Conservation (phyloP, 2,888 invertebrate species). For the Conomelus anceps region DNA sequence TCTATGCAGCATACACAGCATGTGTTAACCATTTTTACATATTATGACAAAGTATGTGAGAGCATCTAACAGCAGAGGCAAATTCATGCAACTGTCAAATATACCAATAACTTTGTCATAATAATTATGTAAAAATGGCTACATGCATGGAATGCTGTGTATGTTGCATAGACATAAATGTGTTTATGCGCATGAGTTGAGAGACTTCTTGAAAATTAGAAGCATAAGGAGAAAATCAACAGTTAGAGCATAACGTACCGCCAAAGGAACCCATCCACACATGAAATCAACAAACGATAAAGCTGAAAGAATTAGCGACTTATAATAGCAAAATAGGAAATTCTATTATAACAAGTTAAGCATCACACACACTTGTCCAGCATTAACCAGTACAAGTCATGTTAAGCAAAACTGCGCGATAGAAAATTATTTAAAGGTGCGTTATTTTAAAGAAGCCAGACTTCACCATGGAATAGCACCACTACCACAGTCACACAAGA, state of each 20-base stretch:
- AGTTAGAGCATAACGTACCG: not conserved
- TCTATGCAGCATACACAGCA: no score
- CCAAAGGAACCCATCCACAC: not conserved
- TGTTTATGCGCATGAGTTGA: no score
- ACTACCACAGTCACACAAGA: no score
- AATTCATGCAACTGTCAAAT: no score
- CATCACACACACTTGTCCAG: not conserved
- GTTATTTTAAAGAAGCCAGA: not conserved
- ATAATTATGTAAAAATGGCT: no score
- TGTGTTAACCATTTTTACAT: no score
- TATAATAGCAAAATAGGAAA: not conserved
- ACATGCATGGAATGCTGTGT: no score
- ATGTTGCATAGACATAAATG: no score
- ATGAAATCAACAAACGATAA: not conserved
- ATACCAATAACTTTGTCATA: no score
- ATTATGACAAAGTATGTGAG: no score
- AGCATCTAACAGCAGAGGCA: no score
- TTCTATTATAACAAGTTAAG: not conserved
- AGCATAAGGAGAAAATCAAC: not conserved
- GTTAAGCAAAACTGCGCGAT: not conserved
- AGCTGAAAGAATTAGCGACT: not conserved
- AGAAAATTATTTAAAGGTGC: not conserved
- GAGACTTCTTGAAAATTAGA: not conserved
- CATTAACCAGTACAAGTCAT: not conserved
- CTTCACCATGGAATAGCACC: no score